Base-by-base conservation (phyloP, 2,113 vertebrate genomes). In the Paramisgurnus dabryanus region DNA sequence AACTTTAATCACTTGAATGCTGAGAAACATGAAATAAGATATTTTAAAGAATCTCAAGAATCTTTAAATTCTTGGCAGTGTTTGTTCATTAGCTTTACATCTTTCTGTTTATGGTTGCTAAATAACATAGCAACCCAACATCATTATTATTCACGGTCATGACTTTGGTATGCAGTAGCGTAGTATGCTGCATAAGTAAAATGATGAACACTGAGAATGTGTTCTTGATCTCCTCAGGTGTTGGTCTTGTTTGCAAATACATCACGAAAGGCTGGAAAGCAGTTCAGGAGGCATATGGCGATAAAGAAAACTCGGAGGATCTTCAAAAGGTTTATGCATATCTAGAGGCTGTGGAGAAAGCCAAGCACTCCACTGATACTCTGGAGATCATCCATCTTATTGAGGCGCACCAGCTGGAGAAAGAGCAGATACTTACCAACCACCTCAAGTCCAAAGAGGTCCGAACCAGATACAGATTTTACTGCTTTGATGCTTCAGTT, bases 191-290 rank as follows among this genome's bases (percentile, higher is more conserved):
- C 67, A 57, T 17, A 34, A 17, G 18, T 63, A 41, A 61, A 6
- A 40, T 18, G 6, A 61, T 6, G 39, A 45, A 12, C 27, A n/a
- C 1, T 22, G 17, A 27, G 49, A 6, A 45, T 43, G 58, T 40
- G 43, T 49, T 39, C 40, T 50, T 89, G 78, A 84, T 27, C 81
- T 92, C 90, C 83, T 79, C 87, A 98, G 97, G 94, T 71, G 89
- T 96, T 84, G 93, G 93, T 67, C 72, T 99, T 85, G 93, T 99
- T 85, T 94, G 94, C 85, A 98, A 96, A 87, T 99, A 98, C 80
- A 88, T 97, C 79, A 97, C 94, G 80, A 98, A 98, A 88, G 97
- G 97, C 49, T 99, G 97, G 97, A 96, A 95, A 84, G 96, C 95
- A 66, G 95, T 97, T 61, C 92, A 96, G 84, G 92, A 90, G 43